Conservation (phyloP, 2,113 vertebrate genomes). For the Macrotis lagotis region DNA sequence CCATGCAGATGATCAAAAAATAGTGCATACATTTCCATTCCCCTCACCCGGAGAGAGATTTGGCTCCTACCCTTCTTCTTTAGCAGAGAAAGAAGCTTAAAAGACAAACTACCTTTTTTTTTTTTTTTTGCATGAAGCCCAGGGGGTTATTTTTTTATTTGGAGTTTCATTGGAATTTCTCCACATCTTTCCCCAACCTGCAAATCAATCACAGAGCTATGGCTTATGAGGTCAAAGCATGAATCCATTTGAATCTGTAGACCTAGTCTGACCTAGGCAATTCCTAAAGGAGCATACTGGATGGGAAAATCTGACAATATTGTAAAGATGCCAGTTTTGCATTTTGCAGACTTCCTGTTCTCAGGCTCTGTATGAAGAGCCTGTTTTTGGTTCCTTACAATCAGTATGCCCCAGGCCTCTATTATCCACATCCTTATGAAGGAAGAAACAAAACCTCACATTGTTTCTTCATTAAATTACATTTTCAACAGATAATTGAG, state of each 20-base stretch:
- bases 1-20: not conserved
- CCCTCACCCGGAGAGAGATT: not conserved
- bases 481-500: not conserved
- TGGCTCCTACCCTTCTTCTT: conserved; percentile 1
- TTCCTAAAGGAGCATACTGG: not conserved
- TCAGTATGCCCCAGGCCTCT: not conserved
- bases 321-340: not conserved
- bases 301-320: not conserved
- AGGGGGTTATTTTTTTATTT: not conserved
- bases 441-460: not conserved
- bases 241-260: not conserved
- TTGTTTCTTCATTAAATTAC: not conserved
- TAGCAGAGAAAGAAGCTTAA: not conserved
- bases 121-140: not conserved
- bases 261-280: not conserved
- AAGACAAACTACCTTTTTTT: not conserved
- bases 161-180: not conserved
- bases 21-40: not conserved
- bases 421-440: not conserved
- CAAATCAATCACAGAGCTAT: not conserved
- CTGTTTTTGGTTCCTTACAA: not conserved
- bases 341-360: not conserved
- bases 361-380: not conserved
- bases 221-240: not conserved
- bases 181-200: not conserved